These are phyloP conservation scores for Zophobas atratus DNA, from an alignment of 1,140 invertebrate species.

Conservation along the genomic window DNA sequence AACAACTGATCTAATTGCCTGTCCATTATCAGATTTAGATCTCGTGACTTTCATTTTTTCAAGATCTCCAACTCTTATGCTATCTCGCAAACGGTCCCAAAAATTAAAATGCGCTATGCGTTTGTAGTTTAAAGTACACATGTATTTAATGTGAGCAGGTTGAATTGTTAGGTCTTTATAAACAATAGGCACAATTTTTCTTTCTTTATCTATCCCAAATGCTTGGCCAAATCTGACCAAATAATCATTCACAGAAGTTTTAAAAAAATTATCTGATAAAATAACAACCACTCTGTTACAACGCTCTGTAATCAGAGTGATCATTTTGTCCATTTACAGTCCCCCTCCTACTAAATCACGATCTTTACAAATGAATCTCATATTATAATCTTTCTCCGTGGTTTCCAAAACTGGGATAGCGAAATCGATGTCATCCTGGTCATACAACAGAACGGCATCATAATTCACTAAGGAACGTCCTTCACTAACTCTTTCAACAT, in stretches of 20 bases:
- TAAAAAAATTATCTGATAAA: slow-evolving; percentile 79
- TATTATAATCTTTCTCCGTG: slow-evolving; percentile 74
- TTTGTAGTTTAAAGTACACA: slow-evolving; percentile 73
- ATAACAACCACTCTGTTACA: slow-evolving; percentile 83
- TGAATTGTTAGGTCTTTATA: slow-evolving; percentile 72
- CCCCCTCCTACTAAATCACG: slow-evolving; percentile 77
- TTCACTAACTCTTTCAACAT: slow-evolving; percentile 69
- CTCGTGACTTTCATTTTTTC: slow-evolving; percentile 28
- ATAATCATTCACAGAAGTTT: slow-evolving; percentile 79
- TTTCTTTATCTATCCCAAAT: slow-evolving; percentile 72
- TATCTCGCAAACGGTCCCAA: slow-evolving; percentile 74
- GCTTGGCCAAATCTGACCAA: slow-evolving; percentile 82
- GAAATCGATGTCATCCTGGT: slow-evolving; percentile 78
- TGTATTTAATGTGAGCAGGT: slow-evolving; percentile 73
- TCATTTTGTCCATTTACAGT: slow-evolving; percentile 80
- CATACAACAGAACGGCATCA: slow-evolving; percentile 81
- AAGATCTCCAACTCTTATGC: slow-evolving; percentile 63
- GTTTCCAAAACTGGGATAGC: slow-evolving; percentile 74
- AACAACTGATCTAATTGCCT: slow-evolving; percentile 1
- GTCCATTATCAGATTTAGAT: slow-evolving; percentile 12
- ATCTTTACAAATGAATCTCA: slow-evolving; percentile 80
- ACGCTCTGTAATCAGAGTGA: slow-evolving; percentile 80
- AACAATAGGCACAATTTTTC: slow-evolving; percentile 79
- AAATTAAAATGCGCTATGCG: slow-evolving; percentile 73
- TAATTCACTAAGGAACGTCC: slow-evolving; percentile 73